These are phyloP conservation scores for Xylophagus ater DNA, from an alignment of 2,888 invertebrate species.

Conservation along the genomic window DNA sequence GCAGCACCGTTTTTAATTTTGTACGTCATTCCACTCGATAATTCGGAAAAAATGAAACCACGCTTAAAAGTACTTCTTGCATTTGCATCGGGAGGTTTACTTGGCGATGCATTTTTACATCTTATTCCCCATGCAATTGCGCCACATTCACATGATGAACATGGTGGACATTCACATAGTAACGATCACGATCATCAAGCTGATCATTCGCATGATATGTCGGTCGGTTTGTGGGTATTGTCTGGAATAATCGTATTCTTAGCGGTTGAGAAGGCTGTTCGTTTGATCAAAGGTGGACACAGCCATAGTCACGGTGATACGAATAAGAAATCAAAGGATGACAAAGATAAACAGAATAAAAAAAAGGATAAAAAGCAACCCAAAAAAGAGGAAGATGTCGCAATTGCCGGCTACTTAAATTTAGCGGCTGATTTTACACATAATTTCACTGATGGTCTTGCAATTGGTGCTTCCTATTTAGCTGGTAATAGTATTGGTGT, in stretches of 20 bases:
- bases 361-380: conserved; percentile 38
- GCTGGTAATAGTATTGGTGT: conserved; percentile 80
- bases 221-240: conserved; percentile 89
- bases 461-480: conserved; percentile 95
- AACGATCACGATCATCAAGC: conserved; percentile 41
- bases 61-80: conserved; percentile 81
- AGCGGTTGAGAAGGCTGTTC: conserved; percentile 84
- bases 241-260: conserved; percentile 88
- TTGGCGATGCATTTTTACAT: conserved; percentile 98
- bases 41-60: conserved; percentile 70
- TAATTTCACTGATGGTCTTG: conserved; percentile 98
- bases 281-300: conserved; percentile 74
- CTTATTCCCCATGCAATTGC: conserved; percentile 90
- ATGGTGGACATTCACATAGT: conserved; percentile 35
- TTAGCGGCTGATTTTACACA: conserved; percentile 97
- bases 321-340: conserved; percentile 23
- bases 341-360: conserved; percentile 23
- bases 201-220: conserved; percentile 64
- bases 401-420: conserved; percentile 85
- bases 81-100: conserved; percentile 88
- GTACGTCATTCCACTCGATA: conserved; percentile 86
- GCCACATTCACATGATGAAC: conserved; percentile 41
- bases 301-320: conserved; percentile 55
- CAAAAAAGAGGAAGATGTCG: conserved; percentile 44
- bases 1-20: conserved; percentile 89